Base-by-base conservation (phyloP, 2,888 invertebrate genomes). In the Boloria euphrosyne region DNA sequence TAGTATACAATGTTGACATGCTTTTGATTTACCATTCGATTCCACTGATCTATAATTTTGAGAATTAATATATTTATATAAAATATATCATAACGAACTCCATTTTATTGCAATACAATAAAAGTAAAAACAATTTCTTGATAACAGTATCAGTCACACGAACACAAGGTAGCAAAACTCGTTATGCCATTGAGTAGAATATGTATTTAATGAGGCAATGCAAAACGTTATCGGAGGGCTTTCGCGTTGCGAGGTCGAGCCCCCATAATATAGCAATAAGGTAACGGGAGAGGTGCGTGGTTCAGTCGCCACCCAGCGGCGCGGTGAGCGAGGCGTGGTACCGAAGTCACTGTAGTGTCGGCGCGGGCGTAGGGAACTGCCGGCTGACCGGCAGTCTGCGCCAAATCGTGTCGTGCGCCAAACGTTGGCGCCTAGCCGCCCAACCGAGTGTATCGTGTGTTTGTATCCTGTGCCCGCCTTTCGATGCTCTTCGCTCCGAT, bases 401-500 rank as follows among this genome's bases (percentile, higher is more conserved):
- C 87, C 87, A 89, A 91, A 86, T 80, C 85, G 84, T 80, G 88
- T 78, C 77, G 83, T 78, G 82, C 84, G 82, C 79, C 83, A 77
- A 78, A 78, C 78, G 80, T 79, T 80, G 84, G 82, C 83, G 80
- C 78, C 74, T 77, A 80, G 80, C 82, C 80, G 77, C 75, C 75
- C 74, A 72, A 70, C 51, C 70, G 67, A 70, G 70, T 70, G 75
- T 83, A 83, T 85, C 81, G 80, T 84, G 86, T 87, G 86, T 81
- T 80, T 77, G 85, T 85, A 84, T 83, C 75, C 79, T 77, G 86
- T 86, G 85, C 83, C 77, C 80, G 82, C 85, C 81, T 82, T 86
- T 89, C 88, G 83, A 92, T 91, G 91, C 90, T 90, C 90, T 90
- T 90, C 87, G 85, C 91, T 90, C 87, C 88, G 75, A 89, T 92